phyloP scores from a whole-genome alignment of 2,888 invertebrate species.

The Dryadula phaetusa region DNA sequence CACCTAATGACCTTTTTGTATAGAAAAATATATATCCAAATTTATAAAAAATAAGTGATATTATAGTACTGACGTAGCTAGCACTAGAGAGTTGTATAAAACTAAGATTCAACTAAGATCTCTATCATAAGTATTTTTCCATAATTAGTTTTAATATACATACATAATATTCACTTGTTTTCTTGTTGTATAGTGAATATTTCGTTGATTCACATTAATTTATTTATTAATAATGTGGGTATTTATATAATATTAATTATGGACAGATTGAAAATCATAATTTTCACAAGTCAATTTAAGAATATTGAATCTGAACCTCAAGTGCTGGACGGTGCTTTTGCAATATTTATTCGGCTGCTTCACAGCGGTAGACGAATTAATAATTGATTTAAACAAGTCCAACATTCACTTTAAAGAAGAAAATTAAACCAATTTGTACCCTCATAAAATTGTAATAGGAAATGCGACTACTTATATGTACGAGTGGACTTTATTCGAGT shows the following conservation, averaged over 20 bases:
- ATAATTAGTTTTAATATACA: too few relatives aligned
- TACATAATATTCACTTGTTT: too few relatives aligned
- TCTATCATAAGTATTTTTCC: too few relatives aligned
- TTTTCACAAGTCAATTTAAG: not conserved
- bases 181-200: too few relatives aligned
- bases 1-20: conserved; percentile 36
- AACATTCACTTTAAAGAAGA: conserved; percentile 9
- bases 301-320: not conserved
- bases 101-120: too few relatives aligned
- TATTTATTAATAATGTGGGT: too few relatives aligned
- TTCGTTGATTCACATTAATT: too few relatives aligned
- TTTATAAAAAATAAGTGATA: not conserved
- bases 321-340: not conserved
- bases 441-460: conserved; percentile 25
- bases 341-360: not conserved
- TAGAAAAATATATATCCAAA: conserved; percentile 21
- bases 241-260: too few relatives aligned
- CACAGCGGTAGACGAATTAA: not conserved
- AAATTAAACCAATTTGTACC: conserved; percentile 13
- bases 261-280: not conserved
- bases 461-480: conserved; percentile 17
- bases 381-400: conserved; percentile 5
- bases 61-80: too few relatives aligned
- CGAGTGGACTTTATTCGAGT: conserved; percentile 25
- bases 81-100: too few relatives aligned